These are phyloP conservation scores for Spodoptera littoralis DNA, from an alignment of 2,888 invertebrate genomes.

Conservation along the genomic window DNA sequence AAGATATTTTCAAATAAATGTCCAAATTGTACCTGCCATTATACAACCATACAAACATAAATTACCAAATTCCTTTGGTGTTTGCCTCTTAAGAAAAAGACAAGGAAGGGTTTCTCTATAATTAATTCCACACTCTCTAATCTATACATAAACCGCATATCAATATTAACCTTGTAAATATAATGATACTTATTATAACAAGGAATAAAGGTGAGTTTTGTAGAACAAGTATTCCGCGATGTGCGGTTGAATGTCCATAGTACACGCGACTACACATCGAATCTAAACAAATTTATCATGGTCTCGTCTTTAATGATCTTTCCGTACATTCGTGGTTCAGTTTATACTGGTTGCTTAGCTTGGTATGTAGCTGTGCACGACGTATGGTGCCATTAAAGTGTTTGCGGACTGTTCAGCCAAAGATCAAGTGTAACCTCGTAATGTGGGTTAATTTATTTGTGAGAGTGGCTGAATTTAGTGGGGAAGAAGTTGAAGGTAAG, in stretches of 20 bases:
- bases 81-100: slow-evolving; percentile 44
- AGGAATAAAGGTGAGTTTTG: too few relatives aligned
- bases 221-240: too few relatives aligned
- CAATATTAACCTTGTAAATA: too few relatives aligned
- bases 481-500: slow-evolving; percentile 23
- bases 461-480: slow-evolving; percentile 53
- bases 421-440: slow-evolving; percentile 72
- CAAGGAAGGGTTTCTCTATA: slow-evolving; percentile 24
- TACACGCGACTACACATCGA: too few relatives aligned
- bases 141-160: slow-evolving; percentile 16
- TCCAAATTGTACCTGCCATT: background rate
- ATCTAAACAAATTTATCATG: too few relatives aligned
- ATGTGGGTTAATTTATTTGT: slow-evolving; percentile 76
- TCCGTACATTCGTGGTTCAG: too few relatives aligned
- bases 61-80: slow-evolving; percentile 34
- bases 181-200: too few relatives aligned
- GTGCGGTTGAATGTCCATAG: too few relatives aligned
- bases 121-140: slow-evolving; percentile 52
- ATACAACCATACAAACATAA: slow-evolving; percentile 23
- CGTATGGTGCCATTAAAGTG: slow-evolving; percentile 56
- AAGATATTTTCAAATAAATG: slow-evolving; percentile 4
- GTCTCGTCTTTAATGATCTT: too few relatives aligned
- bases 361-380: slow-evolving; percentile 18
- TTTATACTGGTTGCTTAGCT: too few relatives aligned
- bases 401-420: slow-evolving; percentile 69